Evolutionary conservation across 23 tunicate genomes (phyloP).

Genomic region (Clavelina lepadiformis): DNA sequence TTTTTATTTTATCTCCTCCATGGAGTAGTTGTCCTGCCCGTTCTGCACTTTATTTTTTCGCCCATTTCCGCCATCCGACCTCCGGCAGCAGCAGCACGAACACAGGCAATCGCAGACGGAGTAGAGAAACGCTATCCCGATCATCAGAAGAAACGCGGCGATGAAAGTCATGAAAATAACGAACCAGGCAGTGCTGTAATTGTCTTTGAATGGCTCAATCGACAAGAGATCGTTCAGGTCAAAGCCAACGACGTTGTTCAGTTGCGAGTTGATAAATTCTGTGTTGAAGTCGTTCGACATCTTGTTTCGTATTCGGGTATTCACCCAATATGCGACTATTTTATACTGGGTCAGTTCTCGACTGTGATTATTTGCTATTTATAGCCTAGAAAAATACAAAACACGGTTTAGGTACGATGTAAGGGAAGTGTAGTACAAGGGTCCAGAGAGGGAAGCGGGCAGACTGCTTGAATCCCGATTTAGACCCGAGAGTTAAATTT

Average conservation of each 20-base stretch:
- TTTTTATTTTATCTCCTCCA: neutral
- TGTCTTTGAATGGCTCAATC: constrained; percentile 59
- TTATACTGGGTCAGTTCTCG: no score
- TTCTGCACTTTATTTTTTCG: constrained; percentile 7
- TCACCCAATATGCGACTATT: neutral
- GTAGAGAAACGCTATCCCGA: constrained; percentile 51
- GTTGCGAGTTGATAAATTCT: constrained; percentile 18
- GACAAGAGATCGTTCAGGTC: constrained; percentile 46
- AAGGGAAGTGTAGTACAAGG: no score
- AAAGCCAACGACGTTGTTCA: constrained; percentile 43
- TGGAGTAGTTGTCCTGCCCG: no score
- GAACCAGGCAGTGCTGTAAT: constrained; percentile 78
- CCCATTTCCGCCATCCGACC: no score
- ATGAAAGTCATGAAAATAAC: constrained; percentile 66
- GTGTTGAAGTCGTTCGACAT: constrained; percentile 30
- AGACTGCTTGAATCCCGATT: no score
- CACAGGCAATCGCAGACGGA: constrained; percentile 65
- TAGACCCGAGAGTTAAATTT: no score
- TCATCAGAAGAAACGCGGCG: constrained; percentile 32
- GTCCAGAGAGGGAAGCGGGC: no score
- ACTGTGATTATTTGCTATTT: neutral
- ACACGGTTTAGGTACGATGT: no score
- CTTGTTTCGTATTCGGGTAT: neutral
- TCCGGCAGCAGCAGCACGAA: no score
- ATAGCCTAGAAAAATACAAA: no score